phyloP scores from a whole-genome alignment of 2,888 invertebrate genomes.

The Sarcophaga caerulescens region DNA sequence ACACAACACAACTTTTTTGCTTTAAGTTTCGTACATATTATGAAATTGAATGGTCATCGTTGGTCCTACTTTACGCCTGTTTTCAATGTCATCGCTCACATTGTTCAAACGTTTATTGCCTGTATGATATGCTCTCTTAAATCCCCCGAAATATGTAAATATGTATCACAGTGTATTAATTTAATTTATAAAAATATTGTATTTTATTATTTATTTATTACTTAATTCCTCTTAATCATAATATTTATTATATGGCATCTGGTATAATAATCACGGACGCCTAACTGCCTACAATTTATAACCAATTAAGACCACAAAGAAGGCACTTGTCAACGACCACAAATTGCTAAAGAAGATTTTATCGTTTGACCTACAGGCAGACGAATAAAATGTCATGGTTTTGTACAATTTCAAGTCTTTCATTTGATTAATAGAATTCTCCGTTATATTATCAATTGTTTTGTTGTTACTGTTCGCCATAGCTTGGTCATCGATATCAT shows the following conservation, averaged over 20 bases:
- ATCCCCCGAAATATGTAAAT: too few species aligned
- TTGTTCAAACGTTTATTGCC: too few species aligned
- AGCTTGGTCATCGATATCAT: slow-evolving; percentile 12
- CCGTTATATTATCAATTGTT: slow-evolving; percentile 55
- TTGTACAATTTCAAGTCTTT: slow-evolving; percentile 62
- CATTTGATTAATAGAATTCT: slow-evolving; percentile 43
- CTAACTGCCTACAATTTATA: slow-evolving; percentile 51
- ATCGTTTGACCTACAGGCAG: slow-evolving; percentile 50
- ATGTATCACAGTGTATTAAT: too few species aligned
- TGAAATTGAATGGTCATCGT: too few species aligned
- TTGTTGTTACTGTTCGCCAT: slow-evolving; percentile 11
- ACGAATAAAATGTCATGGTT: slow-evolving; percentile 53
- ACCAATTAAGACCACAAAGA: slow-evolving; percentile 52
- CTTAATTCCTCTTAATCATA: slow-evolving; percentile 42
- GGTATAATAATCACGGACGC: slow-evolving; percentile 23
- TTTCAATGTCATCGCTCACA: too few species aligned
- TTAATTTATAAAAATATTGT: too few species aligned
- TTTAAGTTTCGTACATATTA: too few species aligned
- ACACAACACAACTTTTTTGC: too few species aligned
- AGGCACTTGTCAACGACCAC: slow-evolving; percentile 35
- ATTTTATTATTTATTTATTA: slow-evolving; percentile 15
- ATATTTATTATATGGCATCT: too few species aligned
- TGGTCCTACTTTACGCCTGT: too few species aligned
- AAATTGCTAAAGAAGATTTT: slow-evolving; percentile 10
- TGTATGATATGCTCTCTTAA: too few species aligned